Evolutionary conservation across 2,113 vertebrate species (phyloP), one percentile per base, ranked within the genome.

Genomic region (Tychaedon coryphoeus): DNA sequence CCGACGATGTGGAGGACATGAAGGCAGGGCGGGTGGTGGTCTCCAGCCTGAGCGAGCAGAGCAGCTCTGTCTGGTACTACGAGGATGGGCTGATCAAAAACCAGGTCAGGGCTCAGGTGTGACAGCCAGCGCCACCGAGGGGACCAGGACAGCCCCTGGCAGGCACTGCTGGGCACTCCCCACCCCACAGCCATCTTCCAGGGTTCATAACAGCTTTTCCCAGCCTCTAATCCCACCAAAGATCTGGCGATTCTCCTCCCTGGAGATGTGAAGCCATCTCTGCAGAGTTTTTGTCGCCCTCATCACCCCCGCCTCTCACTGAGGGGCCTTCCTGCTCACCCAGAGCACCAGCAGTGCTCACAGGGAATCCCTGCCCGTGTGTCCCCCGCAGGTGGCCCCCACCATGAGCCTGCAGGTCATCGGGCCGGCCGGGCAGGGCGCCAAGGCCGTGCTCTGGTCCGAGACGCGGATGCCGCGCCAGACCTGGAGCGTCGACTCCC

Each of bases 391-490:
- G 99, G 60, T 98, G 95, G 98, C 98, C 22, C 97, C 97, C 31
- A 96, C 3, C 65, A 98, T 99, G 99, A 99, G 99, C 90, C 98
- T 99, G 62, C 99, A 99, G 98, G 98, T 99, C 70, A 98, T 99
- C 29, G 99, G 99, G 8, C 98, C 97, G 1, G 92, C 98, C 0
- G 98, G 98, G 47, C 93, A 95, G 1, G 99, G 97, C 0, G 96
- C 98, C 0, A 99, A 99, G 93, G 98, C 99, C 12, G 99, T 99
- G 89, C 90, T 99, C 48, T 99, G 99, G 99, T 96, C 98, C 0
- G 98, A 99, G 92, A 99, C 76, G 14, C 98, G 99, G 50, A 91
- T 98, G 87, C 99, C 99, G 0, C 84, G 98, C 18, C 99, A 99
- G 95, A 99, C 94, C 1, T 99, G 99, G 99, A 98, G 96, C 14